Base-by-base conservation (phyloP, 2,113 vertebrate species). In the Chinchilla lanigera region DNA sequence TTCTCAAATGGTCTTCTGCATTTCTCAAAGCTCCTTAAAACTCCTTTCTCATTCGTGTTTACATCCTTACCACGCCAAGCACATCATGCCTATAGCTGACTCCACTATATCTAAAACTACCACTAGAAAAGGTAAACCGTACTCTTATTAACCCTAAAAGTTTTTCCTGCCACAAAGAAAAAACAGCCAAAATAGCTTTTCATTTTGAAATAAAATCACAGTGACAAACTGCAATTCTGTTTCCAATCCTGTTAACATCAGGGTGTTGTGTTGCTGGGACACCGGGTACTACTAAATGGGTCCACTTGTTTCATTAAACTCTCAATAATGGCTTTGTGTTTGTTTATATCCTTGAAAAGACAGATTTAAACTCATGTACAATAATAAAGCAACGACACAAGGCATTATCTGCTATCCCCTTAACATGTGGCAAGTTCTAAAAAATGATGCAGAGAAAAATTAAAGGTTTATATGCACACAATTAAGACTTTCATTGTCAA, bases 271-370 rank as follows among this genome's bases (percentile, higher is more conserved):
- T 96, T 97, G 63, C 95, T 83, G 60, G 92, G 89, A 83, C 80
- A 91, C 7, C 85, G 1, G 19, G 86, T 86, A 91, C 94, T 92
- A 89, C 90, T 83, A 86, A 89, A 78, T 17, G 13, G 33, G 88
- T 96, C 96, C 93, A 93, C 96, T 97, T 94, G 93, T 96, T 92
- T 96, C 81, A 93, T 95, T 94, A 94, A 94, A 95, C 81, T 95
- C 95, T 97, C 94, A 98, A 54, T 80, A 86, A 92, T 63, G 47
- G 77, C 92, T 98, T 98, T 97, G 87, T 96, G 60, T 93, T 77
- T 93, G 71, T 87, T 92, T 93, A 58, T 73, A 77, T 50, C 88
- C 82, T 78, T 88, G 58, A 96, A 97, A 97, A 91, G 87, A 93
- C 96, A 81, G 91, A 91, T 56, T 89, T 71, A 86, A 93, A 17